phyloP scores from a whole-genome alignment of 2,113 vertebrate genomes.

The Pandion haliaetus region DNA sequence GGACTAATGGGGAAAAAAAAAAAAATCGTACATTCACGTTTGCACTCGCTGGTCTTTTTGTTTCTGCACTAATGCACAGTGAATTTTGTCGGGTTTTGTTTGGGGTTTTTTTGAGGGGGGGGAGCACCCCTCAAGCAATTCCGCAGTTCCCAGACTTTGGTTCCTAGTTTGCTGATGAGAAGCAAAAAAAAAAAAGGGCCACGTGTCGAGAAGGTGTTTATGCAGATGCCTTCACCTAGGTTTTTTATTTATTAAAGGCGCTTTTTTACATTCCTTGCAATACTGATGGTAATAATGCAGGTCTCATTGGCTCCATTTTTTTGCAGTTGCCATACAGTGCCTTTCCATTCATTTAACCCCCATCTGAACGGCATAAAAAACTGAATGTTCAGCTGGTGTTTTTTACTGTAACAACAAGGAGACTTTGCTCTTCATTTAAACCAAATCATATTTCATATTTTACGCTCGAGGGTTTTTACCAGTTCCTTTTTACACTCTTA shows the following conservation, averaged over 20 bases:
- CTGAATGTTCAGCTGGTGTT: conserved; percentile 90
- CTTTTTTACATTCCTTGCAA: conserved; percentile 90
- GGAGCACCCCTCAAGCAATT: conserved; percentile 69
- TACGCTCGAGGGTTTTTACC: conserved; percentile 97
- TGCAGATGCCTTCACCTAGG: conserved; percentile 74
- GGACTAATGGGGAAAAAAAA: conserved; percentile 71
- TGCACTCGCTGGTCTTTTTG: conserved; percentile 98
- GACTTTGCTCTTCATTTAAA: conserved; percentile 97
- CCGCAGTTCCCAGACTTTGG: conserved; percentile 89
- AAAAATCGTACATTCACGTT: conserved; percentile 84
- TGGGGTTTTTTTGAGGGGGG: conserved; percentile 68
- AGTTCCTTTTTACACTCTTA: conserved; percentile 97
- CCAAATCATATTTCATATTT: conserved; percentile 99
- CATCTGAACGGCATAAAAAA: conserved; percentile 84
- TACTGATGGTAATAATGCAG: conserved; percentile 86
- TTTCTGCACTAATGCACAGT: conserved; percentile 97
- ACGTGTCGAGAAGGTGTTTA: conserved; percentile 77
- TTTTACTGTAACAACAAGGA: conserved; percentile 96
- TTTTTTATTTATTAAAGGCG: conserved; percentile 80
- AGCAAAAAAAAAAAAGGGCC: conserved; percentile 74
- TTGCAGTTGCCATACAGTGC: conserved; percentile 98
- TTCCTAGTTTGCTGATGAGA: conserved; percentile 81
- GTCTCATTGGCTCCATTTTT: conserved; percentile 87
- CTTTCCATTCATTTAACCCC: conserved; percentile 92
- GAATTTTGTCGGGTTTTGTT: conserved; percentile 80